Base-by-base conservation (phyloP, 2,797 vertebrate genomes). In the Fistularia tabacaria region DNA sequence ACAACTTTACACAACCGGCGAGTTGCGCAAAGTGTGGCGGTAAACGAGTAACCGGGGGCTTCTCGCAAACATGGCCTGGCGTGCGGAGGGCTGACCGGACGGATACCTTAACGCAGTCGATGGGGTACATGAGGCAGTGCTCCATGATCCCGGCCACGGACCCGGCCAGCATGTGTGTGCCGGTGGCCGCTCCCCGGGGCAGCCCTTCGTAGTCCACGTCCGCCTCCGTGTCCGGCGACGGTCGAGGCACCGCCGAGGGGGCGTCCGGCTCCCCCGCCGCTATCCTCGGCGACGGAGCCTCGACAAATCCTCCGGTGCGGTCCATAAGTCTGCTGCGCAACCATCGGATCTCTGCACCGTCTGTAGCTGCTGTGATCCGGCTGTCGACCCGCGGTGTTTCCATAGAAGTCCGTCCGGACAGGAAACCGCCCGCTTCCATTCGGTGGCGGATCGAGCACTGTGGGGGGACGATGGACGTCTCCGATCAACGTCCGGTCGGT, bases 91-190 rank as follows among this genome's bases (percentile, higher is more conserved):
- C 25, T 40, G 43, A 96, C 25, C 2, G 25, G 25, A 5, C 80
- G 64, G 85, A 97, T 93, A 97, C 96, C 96, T 98, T 98, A 69
- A 97, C 96, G 80, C 96, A 97, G 87, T 98, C 96, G 87, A 97
- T 79, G n/a, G 96, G 95, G 66, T 95, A 96, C 95, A 97, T 96
- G 41, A 97, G 85, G 84, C 95, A 98, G 81, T 98, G 95, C 88
- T 98, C 96, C 94, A 96, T 92, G 81, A 96, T 90, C 14, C 96
- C 95, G 14, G 94, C 95, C 84, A 95, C 93, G 52, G 95, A 87
- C 51, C 96, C 95, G 7, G 95, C 95, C 81, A 94, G 77, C 95
- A 95, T 98, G 91, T 97, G 93, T 36, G 96, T 97, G 80, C 92
- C 92, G 82, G 93, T 95, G 56, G 94, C 90, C 13, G 83, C 92